Evolutionary conservation across 2,113 vertebrate species (phyloP).

Genomic region (Nerophis ophidion): DNA sequence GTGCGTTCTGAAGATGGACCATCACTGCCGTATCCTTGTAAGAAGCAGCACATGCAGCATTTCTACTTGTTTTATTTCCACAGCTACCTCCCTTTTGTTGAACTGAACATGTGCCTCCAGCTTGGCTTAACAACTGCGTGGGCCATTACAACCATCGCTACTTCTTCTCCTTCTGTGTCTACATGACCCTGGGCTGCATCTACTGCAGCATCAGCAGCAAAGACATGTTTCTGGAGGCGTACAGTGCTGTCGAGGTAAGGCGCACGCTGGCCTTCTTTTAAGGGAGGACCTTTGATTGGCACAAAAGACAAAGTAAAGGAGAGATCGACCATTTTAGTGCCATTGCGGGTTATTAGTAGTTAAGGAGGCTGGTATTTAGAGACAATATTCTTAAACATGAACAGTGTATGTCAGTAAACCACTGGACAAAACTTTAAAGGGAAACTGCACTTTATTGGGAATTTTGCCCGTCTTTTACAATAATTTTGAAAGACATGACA

Average conservation of each 20-base stretch:
- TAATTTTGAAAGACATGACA: too few species aligned
- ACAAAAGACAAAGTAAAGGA: neutral
- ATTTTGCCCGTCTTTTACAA: too few species aligned
- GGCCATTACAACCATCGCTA: slow-evolving; percentile 98
- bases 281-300: neutral
- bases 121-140: slow-evolving; percentile 98
- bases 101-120: slow-evolving; percentile 66
- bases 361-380: too few species aligned
- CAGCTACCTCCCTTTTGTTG: neutral
- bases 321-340: too few species aligned
- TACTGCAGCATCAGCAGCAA: slow-evolving; percentile 92
- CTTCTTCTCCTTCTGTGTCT: slow-evolving; percentile 97
- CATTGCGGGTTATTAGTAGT: too few species aligned
- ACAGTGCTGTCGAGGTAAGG: slow-evolving; percentile 87
- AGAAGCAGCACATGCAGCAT: neutral
- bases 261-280: neutral
- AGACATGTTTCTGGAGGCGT: slow-evolving; percentile 87
- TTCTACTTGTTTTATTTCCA: neutral
- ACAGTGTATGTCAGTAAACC: too few species aligned
- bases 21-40: slow-evolving; percentile 98
- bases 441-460: too few species aligned
- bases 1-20: slow-evolving; percentile 98
- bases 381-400: too few species aligned
- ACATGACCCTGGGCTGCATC: slow-evolving; percentile 94
- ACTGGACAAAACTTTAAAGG: too few species aligned